These are phyloP conservation scores for Eurystomus glaucurus DNA, from an alignment of 2,797 vertebrate genomes.

Conservation along the genomic window DNA sequence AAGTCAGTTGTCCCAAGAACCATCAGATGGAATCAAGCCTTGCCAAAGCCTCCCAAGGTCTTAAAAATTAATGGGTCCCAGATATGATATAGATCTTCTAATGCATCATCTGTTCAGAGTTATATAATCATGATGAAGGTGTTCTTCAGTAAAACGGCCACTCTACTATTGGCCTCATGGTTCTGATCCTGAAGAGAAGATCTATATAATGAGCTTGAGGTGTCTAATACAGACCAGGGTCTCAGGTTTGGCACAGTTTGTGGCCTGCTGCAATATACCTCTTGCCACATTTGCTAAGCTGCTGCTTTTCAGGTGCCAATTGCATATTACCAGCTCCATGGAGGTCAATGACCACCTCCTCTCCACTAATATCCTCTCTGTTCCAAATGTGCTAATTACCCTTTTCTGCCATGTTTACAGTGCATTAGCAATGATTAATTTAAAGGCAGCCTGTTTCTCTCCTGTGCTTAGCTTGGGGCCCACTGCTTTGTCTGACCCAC, in stretches of 20 bases:
- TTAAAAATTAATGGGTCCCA: neutral
- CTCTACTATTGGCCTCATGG: neutral
- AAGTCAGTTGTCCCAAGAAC: neutral
- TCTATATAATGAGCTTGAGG: neutral
- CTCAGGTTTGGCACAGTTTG: neutral
- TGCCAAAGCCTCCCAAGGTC: accelerated
- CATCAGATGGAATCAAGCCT: neutral
- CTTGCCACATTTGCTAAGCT: neutral
- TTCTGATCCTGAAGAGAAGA: neutral
- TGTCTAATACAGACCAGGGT: neutral
- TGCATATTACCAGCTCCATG: accelerated
- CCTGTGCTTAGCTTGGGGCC: neutral
- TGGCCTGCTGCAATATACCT: neutral
- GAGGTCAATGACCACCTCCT: neutral
- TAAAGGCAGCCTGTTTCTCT: neutral
- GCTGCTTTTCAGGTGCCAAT: neutral
- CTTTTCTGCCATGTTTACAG: neutral
- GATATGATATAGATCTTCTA: neutral
- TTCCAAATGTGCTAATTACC: neutral
- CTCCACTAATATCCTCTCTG: neutral
- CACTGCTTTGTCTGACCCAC: neutral
- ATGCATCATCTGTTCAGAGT: neutral
- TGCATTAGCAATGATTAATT: neutral
- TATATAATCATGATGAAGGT: accelerated
- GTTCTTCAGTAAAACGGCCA: neutral